Conservation (phyloP, 2,888 invertebrate species). For the Isoperla grammatica region DNA sequence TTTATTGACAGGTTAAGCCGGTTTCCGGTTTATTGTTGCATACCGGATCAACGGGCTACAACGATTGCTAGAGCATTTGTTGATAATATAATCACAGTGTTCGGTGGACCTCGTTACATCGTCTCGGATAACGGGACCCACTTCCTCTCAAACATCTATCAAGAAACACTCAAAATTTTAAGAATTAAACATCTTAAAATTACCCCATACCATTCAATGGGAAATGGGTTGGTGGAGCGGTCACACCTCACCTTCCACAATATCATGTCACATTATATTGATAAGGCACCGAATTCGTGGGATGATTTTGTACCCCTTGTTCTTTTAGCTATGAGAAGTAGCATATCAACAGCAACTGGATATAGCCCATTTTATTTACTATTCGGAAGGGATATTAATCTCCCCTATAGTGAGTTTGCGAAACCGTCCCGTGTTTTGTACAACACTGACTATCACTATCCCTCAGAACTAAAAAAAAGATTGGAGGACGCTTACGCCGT, state of each 20-base stretch:
- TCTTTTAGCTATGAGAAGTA: not conserved
- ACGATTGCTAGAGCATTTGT: not conserved
- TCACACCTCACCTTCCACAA: not conserved
- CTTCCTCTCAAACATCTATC: not conserved
- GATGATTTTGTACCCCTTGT: not conserved
- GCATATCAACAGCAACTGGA: not conserved
- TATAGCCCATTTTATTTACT: conserved; percentile 1
- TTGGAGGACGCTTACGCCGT: not conserved
- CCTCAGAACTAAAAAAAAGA: not conserved
- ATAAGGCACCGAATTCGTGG: not conserved
- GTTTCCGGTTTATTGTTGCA: not conserved
- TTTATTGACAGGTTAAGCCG: not conserved
- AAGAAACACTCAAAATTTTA: not conserved
- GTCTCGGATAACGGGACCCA: not conserved
- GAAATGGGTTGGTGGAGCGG: not conserved
- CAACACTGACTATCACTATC: not conserved
- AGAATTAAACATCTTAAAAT: not conserved
- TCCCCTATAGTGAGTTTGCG: not conserved
- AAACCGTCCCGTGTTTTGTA: not conserved
- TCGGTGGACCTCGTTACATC: not conserved
- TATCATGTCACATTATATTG: not conserved
- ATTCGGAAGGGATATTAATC: not conserved
- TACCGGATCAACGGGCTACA: not conserved
- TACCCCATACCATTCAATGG: not conserved
- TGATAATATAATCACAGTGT: not conserved